Conservation (phyloP, 2,797 vertebrate species). For the Galaxias olidus region DNA sequence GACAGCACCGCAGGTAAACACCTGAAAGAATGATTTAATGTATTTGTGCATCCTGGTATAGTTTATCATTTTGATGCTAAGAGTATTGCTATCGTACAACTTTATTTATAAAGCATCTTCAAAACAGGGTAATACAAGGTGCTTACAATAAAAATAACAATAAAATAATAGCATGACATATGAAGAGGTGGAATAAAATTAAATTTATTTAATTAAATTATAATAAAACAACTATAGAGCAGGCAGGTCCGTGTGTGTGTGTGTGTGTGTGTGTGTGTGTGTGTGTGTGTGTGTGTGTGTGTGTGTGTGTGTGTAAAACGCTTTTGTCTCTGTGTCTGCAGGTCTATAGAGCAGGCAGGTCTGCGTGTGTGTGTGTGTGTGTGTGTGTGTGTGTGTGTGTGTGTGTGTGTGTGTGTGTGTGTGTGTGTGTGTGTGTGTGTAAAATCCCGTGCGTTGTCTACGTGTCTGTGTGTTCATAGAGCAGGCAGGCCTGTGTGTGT, state of each 20-base stretch:
- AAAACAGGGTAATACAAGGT: too few relatives aligned
- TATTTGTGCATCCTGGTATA: background rate
- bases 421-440: conserved; percentile 6
- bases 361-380: background rate
- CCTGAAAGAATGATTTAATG: background rate
- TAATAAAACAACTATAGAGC: conserved; percentile 82
- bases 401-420: background rate
- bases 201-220: too few relatives aligned
- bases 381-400: background rate
- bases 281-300: background rate
- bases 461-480: conserved; percentile 65
- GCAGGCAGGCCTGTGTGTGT: conserved; percentile 86
- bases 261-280: background rate
- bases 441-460: background rate
- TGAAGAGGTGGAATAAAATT: conserved; percentile 15
- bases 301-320: background rate
- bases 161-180: background rate
- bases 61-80: background rate
- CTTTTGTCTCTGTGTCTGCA: background rate
- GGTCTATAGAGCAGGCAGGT: background rate
- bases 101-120: too few relatives aligned
- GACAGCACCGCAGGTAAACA: conserved; percentile 87
- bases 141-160: too few relatives aligned
- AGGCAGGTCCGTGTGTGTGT: conserved; percentile 70
- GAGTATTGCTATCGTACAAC: background rate